phyloP scores from a whole-genome alignment of 23 tunicate species.

The Styela plicata region DNA sequence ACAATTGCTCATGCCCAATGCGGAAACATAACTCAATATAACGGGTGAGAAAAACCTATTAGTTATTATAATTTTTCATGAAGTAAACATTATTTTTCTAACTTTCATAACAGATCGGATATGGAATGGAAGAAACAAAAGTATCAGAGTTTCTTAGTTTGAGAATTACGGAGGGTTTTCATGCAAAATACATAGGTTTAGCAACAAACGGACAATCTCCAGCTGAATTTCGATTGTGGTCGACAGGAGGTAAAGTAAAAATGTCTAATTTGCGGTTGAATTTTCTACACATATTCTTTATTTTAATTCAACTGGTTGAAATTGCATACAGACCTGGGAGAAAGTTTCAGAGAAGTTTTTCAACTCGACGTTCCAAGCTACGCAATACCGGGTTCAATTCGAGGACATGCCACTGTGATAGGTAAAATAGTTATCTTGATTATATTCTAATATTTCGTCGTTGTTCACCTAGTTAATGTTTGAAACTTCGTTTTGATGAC shows the following conservation, averaged over 20 bases:
- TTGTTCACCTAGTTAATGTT: too few relatives aligned
- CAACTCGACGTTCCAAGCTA: slow-evolving; percentile 50
- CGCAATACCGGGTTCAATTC: slow-evolving; percentile 49
- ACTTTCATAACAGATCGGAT: slow-evolving; percentile 55
- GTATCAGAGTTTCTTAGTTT: slow-evolving; percentile 62
- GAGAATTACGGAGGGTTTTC: slow-evolving; percentile 13
- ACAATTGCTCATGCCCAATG: too few relatives aligned
- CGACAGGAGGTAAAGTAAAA: slow-evolving; percentile 58
- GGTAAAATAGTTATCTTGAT: too few relatives aligned
- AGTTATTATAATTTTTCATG: not conserved
- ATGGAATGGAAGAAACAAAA: slow-evolving; percentile 34
- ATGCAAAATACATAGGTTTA: slow-evolving; percentile 64
- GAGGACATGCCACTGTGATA: slow-evolving; percentile 64
- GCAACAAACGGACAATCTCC: slow-evolving; percentile 65
- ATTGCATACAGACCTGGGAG: slow-evolving; percentile 35
- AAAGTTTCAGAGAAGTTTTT: slow-evolving; percentile 38
- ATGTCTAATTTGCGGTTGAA: too few relatives aligned
- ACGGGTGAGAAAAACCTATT: too few relatives aligned
- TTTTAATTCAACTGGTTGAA: too few relatives aligned
- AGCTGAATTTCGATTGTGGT: slow-evolving; percentile 82
- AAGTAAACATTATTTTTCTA: not conserved
- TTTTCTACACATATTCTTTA: too few relatives aligned
- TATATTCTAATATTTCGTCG: too few relatives aligned
- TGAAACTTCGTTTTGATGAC: too few relatives aligned
- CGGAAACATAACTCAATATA: too few relatives aligned